These are phyloP conservation scores for Araneus ventricosus DNA, from an alignment of 1,140 invertebrate genomes.

Conservation along the genomic window DNA sequence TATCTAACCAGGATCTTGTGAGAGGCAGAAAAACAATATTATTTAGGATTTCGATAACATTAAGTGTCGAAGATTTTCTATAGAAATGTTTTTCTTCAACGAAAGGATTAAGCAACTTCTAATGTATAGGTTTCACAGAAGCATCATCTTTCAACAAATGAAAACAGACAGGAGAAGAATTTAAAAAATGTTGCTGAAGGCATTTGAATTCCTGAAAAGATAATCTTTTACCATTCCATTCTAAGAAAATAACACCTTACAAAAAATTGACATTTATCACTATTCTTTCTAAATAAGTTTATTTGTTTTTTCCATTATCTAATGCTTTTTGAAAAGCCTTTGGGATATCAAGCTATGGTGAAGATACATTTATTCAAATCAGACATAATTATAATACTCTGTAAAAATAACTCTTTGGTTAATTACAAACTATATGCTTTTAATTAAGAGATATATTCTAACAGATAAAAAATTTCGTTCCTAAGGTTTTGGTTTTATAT, in stretches of 20 bases:
- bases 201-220: not conserved
- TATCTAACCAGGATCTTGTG: too few relatives aligned
- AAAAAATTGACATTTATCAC: conserved; percentile 44
- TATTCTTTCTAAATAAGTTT: not conserved
- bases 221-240: not conserved
- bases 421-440: conserved; percentile 59
- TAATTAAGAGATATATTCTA: conserved; percentile 64
- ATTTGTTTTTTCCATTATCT: not conserved
- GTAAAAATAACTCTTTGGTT: not conserved
- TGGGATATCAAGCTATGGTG: not conserved
- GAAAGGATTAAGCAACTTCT: not conserved
- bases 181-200: not conserved
- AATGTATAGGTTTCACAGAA: not conserved
- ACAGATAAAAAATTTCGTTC: conserved; percentile 24
- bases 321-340: not conserved
- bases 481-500: not conserved
- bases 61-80: too few relatives aligned
- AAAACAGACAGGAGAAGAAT: not conserved
- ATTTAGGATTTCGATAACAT: too few relatives aligned
- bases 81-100: not conserved
- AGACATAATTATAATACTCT: conserved; percentile 20
- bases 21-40: too few relatives aligned
- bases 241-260: conserved; percentile 11
- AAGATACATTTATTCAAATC: conserved; percentile 53
- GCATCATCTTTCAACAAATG: not conserved